Evolutionary conservation across 2,113 vertebrate species (phyloP).

Genomic region (Dromaius novaehollandiae): DNA sequence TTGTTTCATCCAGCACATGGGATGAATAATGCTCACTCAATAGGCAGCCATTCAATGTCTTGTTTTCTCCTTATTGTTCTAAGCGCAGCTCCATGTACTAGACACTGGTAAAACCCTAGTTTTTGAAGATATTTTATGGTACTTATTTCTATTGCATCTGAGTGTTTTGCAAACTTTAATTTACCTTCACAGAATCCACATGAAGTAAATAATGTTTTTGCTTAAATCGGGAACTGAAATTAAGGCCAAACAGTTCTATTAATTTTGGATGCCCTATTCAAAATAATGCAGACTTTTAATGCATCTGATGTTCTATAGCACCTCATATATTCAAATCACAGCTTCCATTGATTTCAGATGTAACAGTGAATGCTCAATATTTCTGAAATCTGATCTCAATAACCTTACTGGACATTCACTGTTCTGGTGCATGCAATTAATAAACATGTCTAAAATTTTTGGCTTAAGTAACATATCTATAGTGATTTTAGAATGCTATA

Average conservation of each 20-base stretch:
- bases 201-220: background rate
- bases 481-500: background rate
- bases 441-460: background rate
- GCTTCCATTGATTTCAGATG: background rate
- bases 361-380: background rate
- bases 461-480: background rate
- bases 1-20: rapidly evolving
- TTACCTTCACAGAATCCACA: background rate
- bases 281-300: background rate
- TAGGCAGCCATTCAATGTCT: background rate
- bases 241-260: background rate
- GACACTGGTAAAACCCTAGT: background rate
- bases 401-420: background rate
- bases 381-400: background rate
- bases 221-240: background rate
- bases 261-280: background rate
- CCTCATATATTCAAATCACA: background rate
- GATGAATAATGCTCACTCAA: background rate
- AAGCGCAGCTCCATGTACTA: background rate
- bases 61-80: background rate
- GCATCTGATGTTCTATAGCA: background rate
- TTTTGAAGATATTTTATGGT: background rate
- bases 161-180: background rate
- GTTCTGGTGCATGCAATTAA: background rate
- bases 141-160: background rate